Percentiles rank a stretch among this genome's conserved stretches.
Conservation (phyloP, 2,888 invertebrate genomes). For the Luperina testacea region DNA sequence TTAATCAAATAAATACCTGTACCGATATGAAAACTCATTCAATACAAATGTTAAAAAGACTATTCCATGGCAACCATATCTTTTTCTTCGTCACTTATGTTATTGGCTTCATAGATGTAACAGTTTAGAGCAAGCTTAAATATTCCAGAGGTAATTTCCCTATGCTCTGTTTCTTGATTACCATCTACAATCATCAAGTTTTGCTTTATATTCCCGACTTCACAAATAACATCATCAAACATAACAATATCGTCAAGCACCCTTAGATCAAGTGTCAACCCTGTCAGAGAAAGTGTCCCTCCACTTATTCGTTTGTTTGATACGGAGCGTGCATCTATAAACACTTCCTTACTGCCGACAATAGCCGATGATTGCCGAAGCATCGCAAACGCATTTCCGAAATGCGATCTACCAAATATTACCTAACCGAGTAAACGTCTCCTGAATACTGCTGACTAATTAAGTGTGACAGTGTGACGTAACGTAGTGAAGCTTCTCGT, state of each 20-base stretch:
- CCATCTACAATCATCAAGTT: neutral
- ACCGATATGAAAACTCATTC: neutral
- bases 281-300: constrained; percentile 62
- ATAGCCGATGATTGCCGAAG: constrained; percentile 48
- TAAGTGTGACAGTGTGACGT: constrained; percentile 23
- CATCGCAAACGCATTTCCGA: constrained; percentile 57
- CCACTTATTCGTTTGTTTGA: constrained; percentile 29
- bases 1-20: neutral
- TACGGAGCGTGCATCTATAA: constrained; percentile 64
- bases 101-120: neutral
- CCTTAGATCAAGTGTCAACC: constrained; percentile 40
- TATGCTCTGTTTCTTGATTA: neutral
- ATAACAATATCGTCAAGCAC: neutral
- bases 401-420: constrained; percentile 49
- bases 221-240: no score
- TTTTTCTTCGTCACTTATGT: no score
- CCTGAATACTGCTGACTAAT: constrained; percentile 49
- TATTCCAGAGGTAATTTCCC: neutral
- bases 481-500: constrained; percentile 40
- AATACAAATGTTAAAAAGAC: neutral
- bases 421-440: constrained; percentile 48
- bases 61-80: no score
- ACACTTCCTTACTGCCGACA: constrained; percentile 63
- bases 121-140: neutral
- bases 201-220: neutral